Base-by-base conservation (phyloP, 2,888 invertebrate species). In the Girardia tigrina region DNA sequence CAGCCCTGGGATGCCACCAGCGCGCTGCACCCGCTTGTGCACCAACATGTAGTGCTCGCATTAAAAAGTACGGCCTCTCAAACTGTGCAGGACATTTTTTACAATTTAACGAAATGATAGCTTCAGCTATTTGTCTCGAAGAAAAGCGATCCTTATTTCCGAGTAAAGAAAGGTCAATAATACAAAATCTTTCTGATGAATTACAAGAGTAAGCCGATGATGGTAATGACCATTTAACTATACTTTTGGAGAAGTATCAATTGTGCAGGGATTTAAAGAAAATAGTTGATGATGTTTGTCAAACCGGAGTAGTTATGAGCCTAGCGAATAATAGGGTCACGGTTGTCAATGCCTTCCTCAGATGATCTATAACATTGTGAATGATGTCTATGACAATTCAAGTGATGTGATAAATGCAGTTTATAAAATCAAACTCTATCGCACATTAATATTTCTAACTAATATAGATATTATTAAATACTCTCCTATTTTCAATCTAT, bases 301-400 rank as follows among this genome's bases (percentile, higher is more conserved):
- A 36, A 36, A 36, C 36, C 16, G 36, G 36, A 36, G 16, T 36
- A 36, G 36, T 36, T 16, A 36, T 36, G 36, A 36, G 36, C 16
- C 8, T 12, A 36, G 36, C 16, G n/a, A n/a, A n/a, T n/a, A n/a
- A n/a, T n/a, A n/a, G n/a, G n/a, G n/a, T n/a, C n/a, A n/a, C n/a
- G n/a, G n/a, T n/a, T 56, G 56, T n/a, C 56, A 56, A n/a, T 56
- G 56, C n/a, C n/a, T 56, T 56, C 56, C 56, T 20, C 56, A 56
- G 23, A 56, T n/a, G n/a, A 56, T 56, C 4, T 56, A 56, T n/a
- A 56, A 56, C 23, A 56, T 56, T 2, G 56, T 56, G n/a, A 23
- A 56, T n/a, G 23, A 56, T 56, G 56, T 56, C n/a, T 56, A 8
- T 56, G 56, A 20, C n/a, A 12, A 4, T 56, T 56, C 56, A 56